Percentiles rank a stretch among this genome's conserved stretches.
phyloP scores from a whole-genome alignment of 2,888 invertebrate genomes.

The Lithophane socia region DNA sequence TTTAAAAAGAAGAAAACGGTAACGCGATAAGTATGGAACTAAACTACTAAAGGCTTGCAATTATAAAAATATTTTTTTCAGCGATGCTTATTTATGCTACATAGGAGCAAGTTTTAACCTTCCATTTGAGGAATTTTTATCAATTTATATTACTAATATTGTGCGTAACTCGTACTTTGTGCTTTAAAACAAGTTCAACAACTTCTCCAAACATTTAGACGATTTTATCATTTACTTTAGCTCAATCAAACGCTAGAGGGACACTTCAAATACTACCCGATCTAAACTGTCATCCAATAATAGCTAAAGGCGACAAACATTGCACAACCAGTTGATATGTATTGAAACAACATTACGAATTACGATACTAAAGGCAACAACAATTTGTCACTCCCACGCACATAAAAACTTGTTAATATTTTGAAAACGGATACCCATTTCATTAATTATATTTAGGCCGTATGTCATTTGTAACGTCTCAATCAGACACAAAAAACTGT shows the following conservation, averaged over 20 bases:
- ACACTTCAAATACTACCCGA: slow-evolving; percentile 22
- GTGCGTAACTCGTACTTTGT: too few relatives aligned
- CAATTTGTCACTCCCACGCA: slow-evolving; percentile 75
- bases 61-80: neutral
- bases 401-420: slow-evolving; percentile 73
- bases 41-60: neutral
- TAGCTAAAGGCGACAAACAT: slow-evolving; percentile 40
- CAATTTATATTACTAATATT: neutral
- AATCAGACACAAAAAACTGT: slow-evolving; percentile 71
- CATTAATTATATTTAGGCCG: slow-evolving; percentile 72
- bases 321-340: slow-evolving; percentile 40
- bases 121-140: neutral
- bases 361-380: slow-evolving; percentile 40
- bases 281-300: slow-evolving; percentile 18
- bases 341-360: slow-evolving; percentile 59
- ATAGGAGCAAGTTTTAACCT: neutral
- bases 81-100: neutral
- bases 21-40: too few relatives aligned
- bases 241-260: slow-evolving; percentile 2
- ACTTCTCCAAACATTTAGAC: neutral
- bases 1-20: too few relatives aligned
- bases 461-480: slow-evolving; percentile 73
- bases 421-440: slow-evolving; percentile 71
- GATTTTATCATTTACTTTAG: slow-evolving; percentile 2
- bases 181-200: slow-evolving; percentile 13